Evolutionary conservation across 2,888 invertebrate genomes (phyloP).

Genomic region (Pristionchus arcanus): DNA sequence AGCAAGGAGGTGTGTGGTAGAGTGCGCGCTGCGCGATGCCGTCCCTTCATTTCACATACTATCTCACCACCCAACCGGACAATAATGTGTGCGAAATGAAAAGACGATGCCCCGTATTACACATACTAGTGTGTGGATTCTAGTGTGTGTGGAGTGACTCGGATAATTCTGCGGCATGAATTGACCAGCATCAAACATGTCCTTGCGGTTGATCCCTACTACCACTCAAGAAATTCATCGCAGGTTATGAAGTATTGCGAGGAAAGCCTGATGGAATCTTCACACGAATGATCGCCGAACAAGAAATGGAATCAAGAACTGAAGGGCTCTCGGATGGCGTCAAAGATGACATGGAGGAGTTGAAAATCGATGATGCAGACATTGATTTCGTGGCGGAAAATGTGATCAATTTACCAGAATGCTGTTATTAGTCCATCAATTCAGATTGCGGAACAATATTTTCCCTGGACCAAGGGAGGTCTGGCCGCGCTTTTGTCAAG

Average conservation of each 20-base stretch:
- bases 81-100: no score
- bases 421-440: not conserved
- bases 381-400: no score
- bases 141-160: no score
- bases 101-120: no score
- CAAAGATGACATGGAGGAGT: not conserved
- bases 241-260: not conserved
- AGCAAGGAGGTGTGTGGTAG: slow-evolving; percentile 9
- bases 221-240: no score
- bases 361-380: not conserved
- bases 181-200: no score
- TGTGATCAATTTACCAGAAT: not conserved
- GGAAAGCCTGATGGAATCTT: not conserved
- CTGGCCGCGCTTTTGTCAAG: not conserved
- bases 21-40: no score
- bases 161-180: no score
- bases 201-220: no score
- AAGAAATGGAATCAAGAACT: not conserved
- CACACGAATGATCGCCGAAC: not conserved
- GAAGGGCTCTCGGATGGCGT: not conserved
- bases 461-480: not conserved
- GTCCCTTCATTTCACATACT: no score
- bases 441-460: not conserved
- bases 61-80: no score
- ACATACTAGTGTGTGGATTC: no score